Conservation (phyloP, 2,113 vertebrate genomes). For the Hymenochirus boettgeri region DNA sequence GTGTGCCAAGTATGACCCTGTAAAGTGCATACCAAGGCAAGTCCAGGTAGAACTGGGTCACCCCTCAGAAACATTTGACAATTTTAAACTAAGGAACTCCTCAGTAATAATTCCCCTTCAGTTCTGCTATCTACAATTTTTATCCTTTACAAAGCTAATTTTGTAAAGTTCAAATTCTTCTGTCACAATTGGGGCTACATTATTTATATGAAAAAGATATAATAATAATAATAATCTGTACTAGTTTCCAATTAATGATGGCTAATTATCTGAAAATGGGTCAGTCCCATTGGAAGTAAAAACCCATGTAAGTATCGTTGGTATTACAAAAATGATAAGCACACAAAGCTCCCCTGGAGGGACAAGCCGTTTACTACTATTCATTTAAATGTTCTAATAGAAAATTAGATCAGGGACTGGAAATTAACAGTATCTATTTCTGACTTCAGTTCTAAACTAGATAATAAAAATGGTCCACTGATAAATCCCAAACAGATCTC, state of each 20-base stretch:
- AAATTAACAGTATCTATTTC: neutral
- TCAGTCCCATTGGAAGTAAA: neutral
- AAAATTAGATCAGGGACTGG: neutral
- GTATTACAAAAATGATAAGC: neutral
- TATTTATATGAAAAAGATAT: too few relatives aligned
- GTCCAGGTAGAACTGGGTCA: too few relatives aligned
- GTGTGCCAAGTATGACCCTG: too few relatives aligned
- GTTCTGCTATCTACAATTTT: too few relatives aligned
- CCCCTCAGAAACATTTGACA: too few relatives aligned
- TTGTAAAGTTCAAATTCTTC: too few relatives aligned
- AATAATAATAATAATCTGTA: neutral
- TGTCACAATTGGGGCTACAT: too few relatives aligned
- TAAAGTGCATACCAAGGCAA: too few relatives aligned
- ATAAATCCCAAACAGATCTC: neutral
- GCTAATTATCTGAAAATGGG: neutral
- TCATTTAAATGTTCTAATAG: neutral
- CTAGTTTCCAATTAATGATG: neutral
- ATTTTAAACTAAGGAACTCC: too few relatives aligned
- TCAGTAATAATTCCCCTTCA: too few relatives aligned
- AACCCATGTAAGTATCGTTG: neutral
- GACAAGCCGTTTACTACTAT: neutral
- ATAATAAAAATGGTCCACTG: neutral
- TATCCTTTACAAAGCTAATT: too few relatives aligned
- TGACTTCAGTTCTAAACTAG: neutral
- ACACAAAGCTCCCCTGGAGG: neutral